Evolutionary conservation across 1,140 invertebrate genomes (phyloP).

Genomic region (Drosophila mojavensis): DNA sequence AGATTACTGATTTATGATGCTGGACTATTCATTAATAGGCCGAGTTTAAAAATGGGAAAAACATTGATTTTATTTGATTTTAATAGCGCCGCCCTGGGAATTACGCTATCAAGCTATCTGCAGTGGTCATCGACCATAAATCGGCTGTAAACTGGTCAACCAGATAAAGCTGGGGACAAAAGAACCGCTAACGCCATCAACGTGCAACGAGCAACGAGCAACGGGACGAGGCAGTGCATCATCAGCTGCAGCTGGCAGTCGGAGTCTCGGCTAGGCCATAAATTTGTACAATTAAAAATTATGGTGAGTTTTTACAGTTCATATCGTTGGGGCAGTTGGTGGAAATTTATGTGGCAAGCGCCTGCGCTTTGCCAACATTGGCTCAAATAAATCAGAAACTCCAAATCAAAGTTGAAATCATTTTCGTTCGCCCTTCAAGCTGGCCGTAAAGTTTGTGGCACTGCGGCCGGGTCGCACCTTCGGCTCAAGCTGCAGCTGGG

Average conservation of each 20-base stretch:
- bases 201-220: too few relatives aligned
- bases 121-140: conserved; percentile 64
- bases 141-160: conserved; percentile 67
- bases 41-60: conserved; percentile 27
- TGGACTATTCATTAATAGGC: conserved; percentile 70
- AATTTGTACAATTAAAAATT: conserved; percentile 80
- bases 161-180: conserved; percentile 57
- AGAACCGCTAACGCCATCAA: conserved; percentile 77
- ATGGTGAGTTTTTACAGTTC: conserved; percentile 74
- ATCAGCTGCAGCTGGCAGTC: conserved; percentile 21
- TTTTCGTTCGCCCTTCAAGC: conserved; percentile 29
- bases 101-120: conserved; percentile 47
- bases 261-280: conserved; percentile 49
- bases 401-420: conserved; percentile 67
- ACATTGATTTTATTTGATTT: conserved; percentile 80
- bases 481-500: not conserved
- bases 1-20: conserved; percentile 76
- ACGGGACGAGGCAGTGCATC: conserved; percentile 49
- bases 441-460: conserved; percentile 28
- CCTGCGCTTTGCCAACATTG: conserved; percentile 34
- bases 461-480: conserved; percentile 25
- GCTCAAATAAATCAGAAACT: conserved; percentile 68
- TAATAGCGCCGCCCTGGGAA: conserved; percentile 57
- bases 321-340: conserved; percentile 39
- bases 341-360: conserved; percentile 62